Evolutionary conservation across 1,140 invertebrate genomes (phyloP).

Genomic region (Bombus cullumanus): DNA sequence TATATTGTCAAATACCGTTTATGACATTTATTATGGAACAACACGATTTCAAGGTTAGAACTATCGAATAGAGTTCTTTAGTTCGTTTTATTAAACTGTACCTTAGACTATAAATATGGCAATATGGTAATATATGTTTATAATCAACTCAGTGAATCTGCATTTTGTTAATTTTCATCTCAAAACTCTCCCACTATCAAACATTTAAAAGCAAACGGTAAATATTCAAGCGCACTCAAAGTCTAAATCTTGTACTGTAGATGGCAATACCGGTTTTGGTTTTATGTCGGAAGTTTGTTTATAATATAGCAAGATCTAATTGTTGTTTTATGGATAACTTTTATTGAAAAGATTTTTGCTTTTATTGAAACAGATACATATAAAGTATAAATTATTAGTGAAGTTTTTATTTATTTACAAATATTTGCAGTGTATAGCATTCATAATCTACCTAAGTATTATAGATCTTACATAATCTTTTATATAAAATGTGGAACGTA

Average conservation of each 20-base stretch:
- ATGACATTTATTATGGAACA: slow-evolving; percentile 11
- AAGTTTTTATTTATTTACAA: not conserved
- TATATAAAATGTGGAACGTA: not conserved
- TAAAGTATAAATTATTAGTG: not conserved
- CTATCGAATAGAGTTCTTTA: not conserved
- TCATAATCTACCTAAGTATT: not conserved
- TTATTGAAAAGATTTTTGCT: not conserved
- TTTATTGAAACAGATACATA: not conserved
- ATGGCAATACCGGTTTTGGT: slow-evolving; percentile 13
- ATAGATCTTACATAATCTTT: not conserved
- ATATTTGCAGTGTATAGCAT: not conserved
- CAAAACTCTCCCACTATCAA: not conserved
- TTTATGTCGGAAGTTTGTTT: not conserved
- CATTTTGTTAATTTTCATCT: slow-evolving; percentile 12
- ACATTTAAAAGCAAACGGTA: slow-evolving; percentile 40
- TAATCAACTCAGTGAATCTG: not conserved
- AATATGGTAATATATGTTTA: not conserved
- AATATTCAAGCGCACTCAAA: slow-evolving; percentile 41
- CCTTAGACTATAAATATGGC: slow-evolving; percentile 23
- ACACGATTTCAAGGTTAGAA: slow-evolving; percentile 39
- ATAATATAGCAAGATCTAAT: not conserved
- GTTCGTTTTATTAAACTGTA: not conserved
- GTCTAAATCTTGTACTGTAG: slow-evolving; percentile 15
- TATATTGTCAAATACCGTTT: not conserved
- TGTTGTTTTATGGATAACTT: not conserved